A percentile compares a stretch with the other conserved stretches of the same genome.
Conservation (phyloP, 2,797 vertebrate species). For the Loriculus beryllinus region DNA sequence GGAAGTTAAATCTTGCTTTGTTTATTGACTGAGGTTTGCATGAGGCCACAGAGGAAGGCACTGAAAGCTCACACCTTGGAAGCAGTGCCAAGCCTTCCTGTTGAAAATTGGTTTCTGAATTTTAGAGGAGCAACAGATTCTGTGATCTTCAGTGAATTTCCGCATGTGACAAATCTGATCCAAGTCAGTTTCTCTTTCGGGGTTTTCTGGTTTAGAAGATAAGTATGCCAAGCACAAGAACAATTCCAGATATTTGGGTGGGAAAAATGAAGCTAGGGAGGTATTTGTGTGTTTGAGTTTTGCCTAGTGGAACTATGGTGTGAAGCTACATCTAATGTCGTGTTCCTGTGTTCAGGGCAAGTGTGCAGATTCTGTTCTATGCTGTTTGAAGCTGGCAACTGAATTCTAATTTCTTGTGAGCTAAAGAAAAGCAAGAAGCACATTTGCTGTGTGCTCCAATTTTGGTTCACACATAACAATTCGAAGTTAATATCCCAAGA, state of each 20-base stretch:
- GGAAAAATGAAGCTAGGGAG: background rate
- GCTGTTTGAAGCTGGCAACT: background rate
- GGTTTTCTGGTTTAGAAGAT: background rate
- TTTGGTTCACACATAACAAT: background rate
- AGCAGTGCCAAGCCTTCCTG: background rate
- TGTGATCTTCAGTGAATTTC: background rate
- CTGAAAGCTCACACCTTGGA: background rate
- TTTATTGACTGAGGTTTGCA: background rate
- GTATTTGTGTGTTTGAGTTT: background rate
- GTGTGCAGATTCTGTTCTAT: background rate
- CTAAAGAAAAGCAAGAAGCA: background rate
- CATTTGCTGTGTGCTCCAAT: fast-evolving
- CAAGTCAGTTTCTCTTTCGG: background rate
- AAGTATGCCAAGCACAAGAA: background rate
- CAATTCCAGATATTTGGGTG: background rate
- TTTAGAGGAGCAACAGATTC: background rate
- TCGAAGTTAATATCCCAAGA: background rate
- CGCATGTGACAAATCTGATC: background rate
- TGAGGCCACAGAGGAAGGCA: background rate
- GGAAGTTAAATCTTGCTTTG: background rate
- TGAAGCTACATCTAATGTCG: fast-evolving
- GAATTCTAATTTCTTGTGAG: background rate
- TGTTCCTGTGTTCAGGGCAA: background rate
- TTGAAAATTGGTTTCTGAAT: background rate
- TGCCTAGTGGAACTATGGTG: background rate